Conservation (phyloP, 2,113 vertebrate species). For the Pelodiscus sinensis region DNA sequence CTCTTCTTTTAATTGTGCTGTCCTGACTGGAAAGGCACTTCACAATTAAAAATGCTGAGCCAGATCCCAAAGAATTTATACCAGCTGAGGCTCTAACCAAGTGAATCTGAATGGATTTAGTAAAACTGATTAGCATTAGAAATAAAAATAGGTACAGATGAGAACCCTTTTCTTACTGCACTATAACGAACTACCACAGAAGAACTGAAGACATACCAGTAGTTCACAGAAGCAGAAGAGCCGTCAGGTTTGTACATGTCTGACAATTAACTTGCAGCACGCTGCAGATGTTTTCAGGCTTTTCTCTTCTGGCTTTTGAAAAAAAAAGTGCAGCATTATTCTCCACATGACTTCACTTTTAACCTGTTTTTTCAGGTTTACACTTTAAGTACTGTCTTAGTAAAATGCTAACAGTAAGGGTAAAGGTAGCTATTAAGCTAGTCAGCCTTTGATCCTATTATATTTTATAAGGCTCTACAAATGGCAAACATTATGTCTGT, state of each 20-base stretch:
- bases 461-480: conserved; percentile 50
- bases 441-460: conserved; percentile 67
- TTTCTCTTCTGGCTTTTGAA: conserved; percentile 30
- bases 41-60: conserved; percentile 5
- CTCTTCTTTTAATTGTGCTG: background rate
- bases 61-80: background rate
- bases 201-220: background rate
- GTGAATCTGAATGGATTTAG: background rate
- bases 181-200: background rate
- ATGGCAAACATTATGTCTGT: background rate
- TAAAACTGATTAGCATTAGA: background rate
- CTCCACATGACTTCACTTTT: conserved; percentile 17
- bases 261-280: conserved; percentile 4
- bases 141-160: conserved; percentile 17
- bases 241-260: conserved; percentile 54
- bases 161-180: conserved; percentile 2
- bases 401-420: conserved; percentile 40
- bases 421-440: conserved; percentile 51
- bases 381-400: background rate
- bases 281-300: background rate
- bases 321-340: background rate
- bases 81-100: background rate
- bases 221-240: background rate
- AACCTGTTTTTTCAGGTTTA: conserved; percentile 50
- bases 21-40: background rate